Conservation (phyloP, 2,888 invertebrate species). For the Archips xylosteana region DNA sequence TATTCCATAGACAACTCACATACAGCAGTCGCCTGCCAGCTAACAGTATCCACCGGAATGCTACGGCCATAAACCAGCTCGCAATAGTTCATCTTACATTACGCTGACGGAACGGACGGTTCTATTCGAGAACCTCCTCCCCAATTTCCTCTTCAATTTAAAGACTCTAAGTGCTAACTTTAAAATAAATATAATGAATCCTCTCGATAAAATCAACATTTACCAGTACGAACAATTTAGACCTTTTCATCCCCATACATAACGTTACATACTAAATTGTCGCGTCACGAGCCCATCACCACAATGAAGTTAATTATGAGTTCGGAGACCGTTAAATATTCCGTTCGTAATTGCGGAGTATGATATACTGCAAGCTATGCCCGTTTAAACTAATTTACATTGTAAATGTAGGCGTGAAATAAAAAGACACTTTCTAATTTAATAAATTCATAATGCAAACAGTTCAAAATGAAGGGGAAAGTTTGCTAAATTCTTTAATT, state of each 20-base stretch:
- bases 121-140: no score
- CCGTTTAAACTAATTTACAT: conserved; percentile 25
- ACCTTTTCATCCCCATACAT: neutral
- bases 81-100: no score
- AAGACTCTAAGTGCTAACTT: neutral
- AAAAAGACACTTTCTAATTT: conserved; percentile 43
- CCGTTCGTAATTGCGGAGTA: conserved; percentile 6
- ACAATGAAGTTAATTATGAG: conserved; percentile 15
- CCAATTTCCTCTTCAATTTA: no score
- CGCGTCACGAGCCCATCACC: conserved; percentile 9
- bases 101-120: no score
- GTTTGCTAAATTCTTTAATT: conserved; percentile 61
- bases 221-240: neutral
- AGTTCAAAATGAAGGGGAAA: conserved; percentile 57
- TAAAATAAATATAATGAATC: no score
- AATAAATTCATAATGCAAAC: conserved; percentile 56
- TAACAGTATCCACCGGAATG: no score
- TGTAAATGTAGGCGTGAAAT: conserved; percentile 30
- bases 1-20: no score
- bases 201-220: neutral
- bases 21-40: no score
- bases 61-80: no score
- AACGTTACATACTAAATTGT: neutral
- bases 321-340: conserved; percentile 18
- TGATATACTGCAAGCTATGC: conserved; percentile 23